phyloP scores from a whole-genome alignment of 1,140 invertebrate species.

The Andricus grossulariae region DNA sequence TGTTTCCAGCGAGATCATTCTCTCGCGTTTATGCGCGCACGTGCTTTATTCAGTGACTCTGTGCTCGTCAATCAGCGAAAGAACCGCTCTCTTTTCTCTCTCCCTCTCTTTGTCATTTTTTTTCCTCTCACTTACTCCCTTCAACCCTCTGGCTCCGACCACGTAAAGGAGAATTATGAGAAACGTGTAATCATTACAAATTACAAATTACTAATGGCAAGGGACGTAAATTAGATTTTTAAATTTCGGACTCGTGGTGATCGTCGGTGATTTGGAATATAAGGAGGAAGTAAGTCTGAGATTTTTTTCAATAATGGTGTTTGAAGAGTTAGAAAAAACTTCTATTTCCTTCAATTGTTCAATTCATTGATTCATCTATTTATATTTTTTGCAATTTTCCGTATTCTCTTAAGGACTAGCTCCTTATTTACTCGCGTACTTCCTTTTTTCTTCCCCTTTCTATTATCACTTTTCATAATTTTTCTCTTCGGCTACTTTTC shows the following conservation, averaged over 20 bases:
- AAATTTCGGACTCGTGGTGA: not conserved
- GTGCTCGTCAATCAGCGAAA: constrained; percentile 71
- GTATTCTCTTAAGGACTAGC: too few relatives aligned
- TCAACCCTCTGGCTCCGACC: constrained; percentile 28
- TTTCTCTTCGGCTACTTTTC: too few relatives aligned
- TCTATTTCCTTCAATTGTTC: too few relatives aligned
- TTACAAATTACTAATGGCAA: constrained; percentile 12
- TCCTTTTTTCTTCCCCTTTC: too few relatives aligned
- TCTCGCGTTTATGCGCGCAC: constrained; percentile 70
- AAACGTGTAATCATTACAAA: constrained; percentile 29
- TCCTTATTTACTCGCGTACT: too few relatives aligned
- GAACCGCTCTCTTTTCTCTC: constrained; percentile 55
- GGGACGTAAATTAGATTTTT: constrained; percentile 24
- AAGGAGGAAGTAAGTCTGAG: not conserved
- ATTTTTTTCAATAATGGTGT: not conserved
- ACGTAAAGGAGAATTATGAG: not conserved
- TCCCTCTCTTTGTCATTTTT: constrained; percentile 33
- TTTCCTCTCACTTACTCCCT: constrained; percentile 31
- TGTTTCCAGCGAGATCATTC: constrained; percentile 65
- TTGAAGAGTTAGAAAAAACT: not conserved
- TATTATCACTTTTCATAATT: too few relatives aligned
- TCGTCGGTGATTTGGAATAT: not conserved
- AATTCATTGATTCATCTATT: too few relatives aligned
- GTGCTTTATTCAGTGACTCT: constrained; percentile 72
- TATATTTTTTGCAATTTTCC: too few relatives aligned